Conservation (phyloP, 1,140 invertebrate genomes). For the Drosophila malerkotliana region DNA sequence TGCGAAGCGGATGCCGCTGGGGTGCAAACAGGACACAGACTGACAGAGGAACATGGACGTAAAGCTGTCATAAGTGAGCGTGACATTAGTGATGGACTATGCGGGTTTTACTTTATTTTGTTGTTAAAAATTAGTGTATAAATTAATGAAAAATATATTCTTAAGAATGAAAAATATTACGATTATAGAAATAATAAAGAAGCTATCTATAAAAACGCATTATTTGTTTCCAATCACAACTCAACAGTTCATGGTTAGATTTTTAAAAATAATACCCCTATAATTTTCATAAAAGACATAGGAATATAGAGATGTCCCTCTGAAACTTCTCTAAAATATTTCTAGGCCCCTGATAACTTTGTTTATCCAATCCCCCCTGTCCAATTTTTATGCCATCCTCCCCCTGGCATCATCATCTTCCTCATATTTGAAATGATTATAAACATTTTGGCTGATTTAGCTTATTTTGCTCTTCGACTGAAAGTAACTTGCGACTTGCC, state of each 20-base stretch:
- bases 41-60: constrained; percentile 28
- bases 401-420: constrained; percentile 26
- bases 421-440: constrained; percentile 68
- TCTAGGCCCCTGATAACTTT: constrained; percentile 6
- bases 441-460: constrained; percentile 78
- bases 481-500: constrained; percentile 21
- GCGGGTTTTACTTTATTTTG: background rate
- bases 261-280: too few species aligned
- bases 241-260: too few species aligned
- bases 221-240: too few species aligned
- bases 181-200: background rate
- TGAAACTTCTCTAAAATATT: background rate
- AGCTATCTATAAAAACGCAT: too few species aligned
- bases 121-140: background rate
- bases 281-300: too few species aligned
- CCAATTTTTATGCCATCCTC: background rate
- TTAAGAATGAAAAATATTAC: background rate
- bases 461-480: constrained; percentile 55
- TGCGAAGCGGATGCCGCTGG: constrained; percentile 10
- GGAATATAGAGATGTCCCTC: too few species aligned
- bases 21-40: constrained; percentile 9
- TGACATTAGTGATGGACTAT: constrained; percentile 24
- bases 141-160: background rate
- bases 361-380: background rate
- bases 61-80: constrained; percentile 34